Conservation (phyloP, 1,140 invertebrate species). For the Danaus melanippus region DNA sequence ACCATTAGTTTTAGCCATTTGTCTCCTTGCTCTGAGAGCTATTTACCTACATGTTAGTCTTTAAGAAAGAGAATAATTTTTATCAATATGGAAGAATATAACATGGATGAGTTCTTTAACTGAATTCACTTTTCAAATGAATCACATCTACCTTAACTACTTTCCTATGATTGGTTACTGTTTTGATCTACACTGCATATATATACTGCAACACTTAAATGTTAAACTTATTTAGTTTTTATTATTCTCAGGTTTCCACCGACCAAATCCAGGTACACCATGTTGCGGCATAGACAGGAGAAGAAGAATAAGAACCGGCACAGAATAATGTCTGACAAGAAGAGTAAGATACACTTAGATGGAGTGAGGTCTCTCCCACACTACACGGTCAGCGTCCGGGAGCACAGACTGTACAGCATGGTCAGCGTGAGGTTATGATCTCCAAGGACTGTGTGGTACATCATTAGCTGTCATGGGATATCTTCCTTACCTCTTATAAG, state of each 20-base stretch:
- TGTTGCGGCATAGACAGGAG: conserved; percentile 50
- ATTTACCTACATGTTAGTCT: no score
- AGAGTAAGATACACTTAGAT: conserved; percentile 15
- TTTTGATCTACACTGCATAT: no score
- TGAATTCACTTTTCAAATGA: no score
- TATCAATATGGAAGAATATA: not conserved
- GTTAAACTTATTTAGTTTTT: not conserved
- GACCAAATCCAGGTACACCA: conserved; percentile 52
- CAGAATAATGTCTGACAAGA: conserved; percentile 29
- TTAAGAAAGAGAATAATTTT: no score
- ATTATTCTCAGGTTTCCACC: conserved; percentile 42
- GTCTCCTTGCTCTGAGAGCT: no score
- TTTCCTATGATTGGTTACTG: no score
- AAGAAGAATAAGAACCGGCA: conserved; percentile 31
- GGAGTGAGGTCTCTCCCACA: conserved; percentile 29
- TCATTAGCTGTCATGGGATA: not conserved
- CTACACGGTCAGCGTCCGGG: conserved; percentile 17
- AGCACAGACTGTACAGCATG: conserved; percentile 36
- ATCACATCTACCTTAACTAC: no score
- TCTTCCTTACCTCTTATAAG: no score
- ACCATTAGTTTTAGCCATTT: no score
- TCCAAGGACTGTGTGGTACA: not conserved
- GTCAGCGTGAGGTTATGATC: conserved; percentile 42
- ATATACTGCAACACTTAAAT: no score
- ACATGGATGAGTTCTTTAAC: not conserved